A percentile compares a stretch with the other conserved stretches of the same genome.
phyloP scores from a whole-genome alignment of 2,113 vertebrate species.

The Paramisgurnus dabryanus region DNA sequence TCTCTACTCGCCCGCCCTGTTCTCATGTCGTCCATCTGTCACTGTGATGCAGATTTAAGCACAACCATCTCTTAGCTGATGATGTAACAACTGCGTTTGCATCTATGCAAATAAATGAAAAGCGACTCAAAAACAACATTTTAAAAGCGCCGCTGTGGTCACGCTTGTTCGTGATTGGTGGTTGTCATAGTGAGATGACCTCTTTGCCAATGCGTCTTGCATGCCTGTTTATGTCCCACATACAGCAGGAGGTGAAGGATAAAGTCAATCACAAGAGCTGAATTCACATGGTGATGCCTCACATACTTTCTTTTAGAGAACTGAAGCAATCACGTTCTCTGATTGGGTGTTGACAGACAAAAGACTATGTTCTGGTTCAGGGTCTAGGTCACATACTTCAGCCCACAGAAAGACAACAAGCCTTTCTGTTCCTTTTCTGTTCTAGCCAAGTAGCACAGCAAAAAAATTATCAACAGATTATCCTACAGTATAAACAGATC shows the following conservation, averaged over 20 bases:
- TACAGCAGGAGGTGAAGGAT: slow-evolving; percentile 42
- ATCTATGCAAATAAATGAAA: slow-evolving; percentile 37
- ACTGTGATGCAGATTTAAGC: slow-evolving; percentile 52
- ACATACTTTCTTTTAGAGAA: neutral
- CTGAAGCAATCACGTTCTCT: neutral
- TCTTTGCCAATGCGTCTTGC: slow-evolving; percentile 25
- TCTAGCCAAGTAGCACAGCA: neutral
- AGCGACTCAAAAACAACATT: slow-evolving; percentile 5
- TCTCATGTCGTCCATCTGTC: slow-evolving; percentile 62
- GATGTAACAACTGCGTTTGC: slow-evolving; percentile 51
- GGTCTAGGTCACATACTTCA: slow-evolving; percentile 4
- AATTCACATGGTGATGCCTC: neutral
- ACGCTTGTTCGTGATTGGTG: slow-evolving; percentile 36
- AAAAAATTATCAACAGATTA: neutral
- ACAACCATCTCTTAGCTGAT: slow-evolving; percentile 35
- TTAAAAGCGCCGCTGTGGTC: neutral
- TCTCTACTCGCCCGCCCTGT: slow-evolving; percentile 21
- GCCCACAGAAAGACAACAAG: neutral
- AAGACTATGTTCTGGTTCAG: slow-evolving; percentile 32
- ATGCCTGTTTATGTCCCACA: slow-evolving; percentile 11
- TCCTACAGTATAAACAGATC: neutral
- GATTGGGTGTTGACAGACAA: neutral
- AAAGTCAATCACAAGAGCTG: slow-evolving; percentile 31
- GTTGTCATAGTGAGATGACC: slow-evolving; percentile 26
- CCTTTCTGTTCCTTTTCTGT: neutral